Evolutionary conservation across 2,113 vertebrate genomes (phyloP).

Genomic region (Hirundichthys speculiger): DNA sequence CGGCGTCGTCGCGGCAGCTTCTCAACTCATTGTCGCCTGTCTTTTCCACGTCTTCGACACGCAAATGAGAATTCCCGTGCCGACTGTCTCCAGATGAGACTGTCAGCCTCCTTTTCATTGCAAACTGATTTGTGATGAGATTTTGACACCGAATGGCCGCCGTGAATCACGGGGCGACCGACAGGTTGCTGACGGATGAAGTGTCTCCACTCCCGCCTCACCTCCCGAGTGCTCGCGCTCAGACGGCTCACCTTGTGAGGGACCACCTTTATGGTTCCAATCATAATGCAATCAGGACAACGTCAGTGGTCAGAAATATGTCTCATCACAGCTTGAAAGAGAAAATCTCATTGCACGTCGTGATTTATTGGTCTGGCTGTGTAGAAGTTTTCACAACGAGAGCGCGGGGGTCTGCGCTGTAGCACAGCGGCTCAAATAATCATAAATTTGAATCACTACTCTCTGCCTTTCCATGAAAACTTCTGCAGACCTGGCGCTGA

Average conservation of each 20-base stretch:
- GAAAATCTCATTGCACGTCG: constrained; percentile 27
- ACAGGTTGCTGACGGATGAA: constrained; percentile 67
- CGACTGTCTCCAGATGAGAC: constrained; percentile 21
- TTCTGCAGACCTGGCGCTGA: constrained; percentile 11
- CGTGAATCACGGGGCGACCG: constrained; percentile 56
- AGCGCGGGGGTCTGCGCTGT: not conserved
- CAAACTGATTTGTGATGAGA: constrained; percentile 65
- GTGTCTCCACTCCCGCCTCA: constrained; percentile 38
- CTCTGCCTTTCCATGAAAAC: constrained; percentile 2
- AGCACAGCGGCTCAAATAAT: not conserved
- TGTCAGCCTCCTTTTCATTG: constrained; percentile 37
- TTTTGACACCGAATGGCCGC: constrained; percentile 65
- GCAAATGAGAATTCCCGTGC: constrained; percentile 21
- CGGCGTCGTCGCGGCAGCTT: constrained; percentile 24
- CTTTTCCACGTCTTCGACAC: constrained; percentile 6
- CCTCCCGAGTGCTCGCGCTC: constrained; percentile 35
- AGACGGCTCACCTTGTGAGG: constrained; percentile 34
- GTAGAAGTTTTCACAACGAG: too few species aligned
- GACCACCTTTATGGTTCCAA: constrained; percentile 55
- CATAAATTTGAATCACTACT: not conserved
- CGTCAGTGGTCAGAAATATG: constrained; percentile 33
- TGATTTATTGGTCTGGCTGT: constrained; percentile 24
- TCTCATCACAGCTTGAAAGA: constrained; percentile 29
- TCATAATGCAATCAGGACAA: constrained; percentile 61
- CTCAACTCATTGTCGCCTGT: constrained; percentile 16